Evolutionary conservation across 1,140 invertebrate genomes (phyloP), one percentile per base, ranked within the genome.

Genomic region (Diorhabda carinulata): DNA sequence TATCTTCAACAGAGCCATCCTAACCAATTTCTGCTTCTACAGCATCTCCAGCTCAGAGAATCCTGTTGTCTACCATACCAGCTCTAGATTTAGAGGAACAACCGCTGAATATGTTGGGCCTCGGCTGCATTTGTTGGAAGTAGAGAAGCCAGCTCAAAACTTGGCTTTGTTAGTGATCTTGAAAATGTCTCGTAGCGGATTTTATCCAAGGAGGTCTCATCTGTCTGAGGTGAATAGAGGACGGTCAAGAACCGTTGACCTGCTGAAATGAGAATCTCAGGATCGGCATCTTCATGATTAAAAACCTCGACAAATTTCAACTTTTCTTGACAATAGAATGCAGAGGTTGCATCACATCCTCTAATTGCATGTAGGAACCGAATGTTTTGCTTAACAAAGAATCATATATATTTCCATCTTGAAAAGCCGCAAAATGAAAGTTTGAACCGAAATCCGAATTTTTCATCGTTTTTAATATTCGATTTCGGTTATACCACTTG

Each of bases 71-170:
- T 25, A 25, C 25, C 25, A n/a, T 10, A 57, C 47, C 64, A 66
- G 7, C 8, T 8, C 52, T 66, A 47, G 7, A 66, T 8, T 66
- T 66, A 47, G 9, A 59, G 52, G 52, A 8, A 66, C 44, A 66
- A 44, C n/a, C 47, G 44, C 3, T 57, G 52, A 10, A 57, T n/a
- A 56, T 66, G 47, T 66, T 66, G 45, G n/a, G 7, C 52, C 6
- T 44, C 64, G 5, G 64, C 64, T 66, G 45, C 64, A 40, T 66
- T 57, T 57, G 52, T 66, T 56, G 64, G 64, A 59, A 43, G 64
- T 10, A 66, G 45, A 56, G 44, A 56, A 10, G 44, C 64, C 40
- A 66, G 52, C n/a, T 66, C n/a, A 42, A 66, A 66, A n/a, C 6
- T 10, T 57, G 64, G 45, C n/a, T 57, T 52, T 8, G 64, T 10